Evolutionary conservation across 2,888 invertebrate species (phyloP).

Genomic region (Lithophane semibrunnea): DNA sequence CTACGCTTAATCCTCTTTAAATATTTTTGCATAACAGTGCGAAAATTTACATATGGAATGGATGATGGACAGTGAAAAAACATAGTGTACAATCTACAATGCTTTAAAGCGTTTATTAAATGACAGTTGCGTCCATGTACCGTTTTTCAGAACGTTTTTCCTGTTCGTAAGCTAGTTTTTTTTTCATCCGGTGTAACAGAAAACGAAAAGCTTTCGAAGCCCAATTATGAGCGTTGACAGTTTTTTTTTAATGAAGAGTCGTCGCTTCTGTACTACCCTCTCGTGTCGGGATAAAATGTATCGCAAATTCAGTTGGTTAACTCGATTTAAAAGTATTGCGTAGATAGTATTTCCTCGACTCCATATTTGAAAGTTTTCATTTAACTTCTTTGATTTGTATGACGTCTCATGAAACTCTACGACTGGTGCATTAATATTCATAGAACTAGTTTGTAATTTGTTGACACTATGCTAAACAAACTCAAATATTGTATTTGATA

Average conservation of each 20-base stretch:
- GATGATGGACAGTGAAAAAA: constrained; percentile 32
- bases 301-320: constrained; percentile 4
- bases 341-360: not conserved
- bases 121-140: constrained; percentile 10
- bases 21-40: constrained; percentile 54
- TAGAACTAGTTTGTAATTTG: constrained; percentile 20
- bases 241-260: constrained; percentile 20
- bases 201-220: constrained; percentile 27
- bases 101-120: constrained; percentile 13
- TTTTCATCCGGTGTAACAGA: constrained; percentile 21
- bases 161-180: constrained; percentile 14
- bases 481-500: constrained; percentile 46
- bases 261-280: not conserved
- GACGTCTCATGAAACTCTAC: constrained; percentile 15
- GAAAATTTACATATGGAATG: constrained; percentile 52
- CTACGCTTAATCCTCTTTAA: constrained; percentile 45
- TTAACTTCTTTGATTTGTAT: not conserved
- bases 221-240: constrained; percentile 34
- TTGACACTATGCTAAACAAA: constrained; percentile 24
- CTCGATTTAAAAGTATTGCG: constrained; percentile 6
- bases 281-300: constrained; percentile 9
- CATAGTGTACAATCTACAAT: constrained; percentile 15
- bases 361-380: not conserved
- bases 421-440: constrained; percentile 22
- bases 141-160: constrained; percentile 23